A percentile compares a stretch with the other conserved stretches of the same genome.
These are phyloP conservation scores for Seira musarum DNA, from an alignment of 2,888 invertebrate genomes.

Conservation along the genomic window DNA sequence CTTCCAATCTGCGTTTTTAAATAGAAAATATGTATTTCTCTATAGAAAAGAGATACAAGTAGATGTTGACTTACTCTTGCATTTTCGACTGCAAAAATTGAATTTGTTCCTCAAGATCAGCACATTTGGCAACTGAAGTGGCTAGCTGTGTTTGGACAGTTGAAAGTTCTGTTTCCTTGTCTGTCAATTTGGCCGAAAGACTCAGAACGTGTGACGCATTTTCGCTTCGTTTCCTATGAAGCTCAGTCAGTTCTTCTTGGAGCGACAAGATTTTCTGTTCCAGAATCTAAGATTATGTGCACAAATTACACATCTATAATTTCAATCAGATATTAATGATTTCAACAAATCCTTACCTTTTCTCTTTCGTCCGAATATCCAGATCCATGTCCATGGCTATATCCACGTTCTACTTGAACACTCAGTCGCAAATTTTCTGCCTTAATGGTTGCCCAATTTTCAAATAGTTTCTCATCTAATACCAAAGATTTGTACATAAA, in stretches of 20 bases:
- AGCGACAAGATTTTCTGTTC: slow-evolving; percentile 90
- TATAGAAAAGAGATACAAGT: neutral
- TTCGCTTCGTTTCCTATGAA: slow-evolving; percentile 92
- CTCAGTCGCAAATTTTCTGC: slow-evolving; percentile 89
- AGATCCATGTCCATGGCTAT: slow-evolving; percentile 71
- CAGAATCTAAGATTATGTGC: slow-evolving; percentile 73
- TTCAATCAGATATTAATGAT: too few relatives aligned
- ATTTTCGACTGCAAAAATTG: slow-evolving; percentile 62
- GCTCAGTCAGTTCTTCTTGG: slow-evolving; percentile 93
- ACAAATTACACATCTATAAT: neutral
- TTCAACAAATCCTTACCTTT: slow-evolving; percentile 64
- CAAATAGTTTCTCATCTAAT: slow-evolving; percentile 89
- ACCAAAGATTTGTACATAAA: slow-evolving; percentile 24
- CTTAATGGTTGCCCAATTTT: slow-evolving; percentile 84
- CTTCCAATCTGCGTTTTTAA: slow-evolving; percentile 77
- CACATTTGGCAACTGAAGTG: slow-evolving; percentile 65
- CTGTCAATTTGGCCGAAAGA: slow-evolving; percentile 87
- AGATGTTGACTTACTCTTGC: slow-evolving; percentile 62
- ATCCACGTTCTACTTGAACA: slow-evolving; percentile 86
- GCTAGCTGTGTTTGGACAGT: slow-evolving; percentile 61
- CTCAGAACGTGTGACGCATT: slow-evolving; percentile 95
- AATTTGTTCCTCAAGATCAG: slow-evolving; percentile 67
- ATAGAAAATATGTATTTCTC: slow-evolving; percentile 8
- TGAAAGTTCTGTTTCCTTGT: slow-evolving; percentile 83
- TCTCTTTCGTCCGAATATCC: slow-evolving; percentile 70